Conservation (phyloP, 1,140 invertebrate genomes). For the Ectropis grisescens region DNA sequence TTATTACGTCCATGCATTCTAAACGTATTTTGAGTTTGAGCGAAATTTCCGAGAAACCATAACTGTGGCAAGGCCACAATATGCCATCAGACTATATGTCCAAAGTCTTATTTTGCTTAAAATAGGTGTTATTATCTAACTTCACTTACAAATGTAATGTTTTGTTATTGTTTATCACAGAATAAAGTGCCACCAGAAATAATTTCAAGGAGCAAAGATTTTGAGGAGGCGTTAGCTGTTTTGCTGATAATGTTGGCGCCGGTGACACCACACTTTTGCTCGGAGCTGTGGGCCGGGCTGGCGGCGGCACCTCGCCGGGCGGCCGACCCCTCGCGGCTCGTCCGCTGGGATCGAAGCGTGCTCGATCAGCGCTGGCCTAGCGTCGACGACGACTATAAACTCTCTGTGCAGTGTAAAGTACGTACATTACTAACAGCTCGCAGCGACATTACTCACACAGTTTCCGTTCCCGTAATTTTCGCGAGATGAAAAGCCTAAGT, state of each 20-base stretch:
- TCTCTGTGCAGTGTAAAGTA: constrained; percentile 77
- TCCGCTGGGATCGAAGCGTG: constrained; percentile 76
- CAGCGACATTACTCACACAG: not conserved
- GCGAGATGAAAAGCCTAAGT: too few relatives aligned
- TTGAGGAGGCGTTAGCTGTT: constrained; percentile 80
- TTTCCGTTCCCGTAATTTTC: not conserved
- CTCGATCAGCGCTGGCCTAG: constrained; percentile 85
- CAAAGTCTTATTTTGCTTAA: too few relatives aligned
- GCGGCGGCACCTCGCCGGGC: constrained; percentile 72
- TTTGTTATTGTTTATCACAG: constrained; percentile 26
- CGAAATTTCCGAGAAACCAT: too few relatives aligned
- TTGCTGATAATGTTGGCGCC: constrained; percentile 90
- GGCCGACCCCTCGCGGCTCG: constrained; percentile 45
- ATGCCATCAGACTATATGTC: too few relatives aligned
- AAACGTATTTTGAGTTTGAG: too few relatives aligned
- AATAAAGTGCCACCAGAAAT: constrained; percentile 70
- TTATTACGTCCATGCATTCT: too few relatives aligned
- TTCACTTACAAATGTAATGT: too few relatives aligned
- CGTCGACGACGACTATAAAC: constrained; percentile 80
- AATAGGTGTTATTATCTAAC: too few relatives aligned
- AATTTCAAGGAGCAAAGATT: constrained; percentile 79
- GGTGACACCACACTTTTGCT: constrained; percentile 90
- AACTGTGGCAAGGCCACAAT: too few relatives aligned
- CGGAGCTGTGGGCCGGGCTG: constrained; percentile 90
- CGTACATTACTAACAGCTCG: too few relatives aligned